These are phyloP conservation scores for Brachyrhaphis roseni DNA, from an alignment of 2,797 vertebrate genomes.

Conservation along the genomic window DNA sequence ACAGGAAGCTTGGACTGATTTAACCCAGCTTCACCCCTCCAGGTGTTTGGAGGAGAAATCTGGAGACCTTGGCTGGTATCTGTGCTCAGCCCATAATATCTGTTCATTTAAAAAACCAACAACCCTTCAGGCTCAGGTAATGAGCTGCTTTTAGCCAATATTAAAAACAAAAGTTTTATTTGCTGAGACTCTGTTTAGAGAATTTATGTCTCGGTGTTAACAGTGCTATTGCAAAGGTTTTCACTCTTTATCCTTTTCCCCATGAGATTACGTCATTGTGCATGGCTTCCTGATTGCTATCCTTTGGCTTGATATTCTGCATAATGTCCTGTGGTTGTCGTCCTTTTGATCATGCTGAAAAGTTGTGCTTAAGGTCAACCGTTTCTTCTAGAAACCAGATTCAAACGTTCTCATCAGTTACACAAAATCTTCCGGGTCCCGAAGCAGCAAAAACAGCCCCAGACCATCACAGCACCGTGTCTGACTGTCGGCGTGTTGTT, in stretches of 20 bases:
- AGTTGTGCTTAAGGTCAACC: background rate
- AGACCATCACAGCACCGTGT: background rate
- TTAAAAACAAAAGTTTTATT: background rate
- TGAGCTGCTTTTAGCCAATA: background rate
- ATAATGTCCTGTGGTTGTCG: background rate
- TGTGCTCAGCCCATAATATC: background rate
- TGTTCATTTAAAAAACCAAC: background rate
- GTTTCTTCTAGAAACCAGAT: background rate
- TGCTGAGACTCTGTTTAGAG: background rate
- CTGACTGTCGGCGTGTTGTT: background rate
- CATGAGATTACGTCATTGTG: background rate
- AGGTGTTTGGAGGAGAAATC: slow-evolving; percentile 10
- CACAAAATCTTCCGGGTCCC: background rate
- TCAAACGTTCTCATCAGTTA: background rate
- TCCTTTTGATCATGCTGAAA: background rate
- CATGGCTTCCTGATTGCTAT: background rate
- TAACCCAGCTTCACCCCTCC: slow-evolving; percentile 1
- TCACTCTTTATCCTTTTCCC: background rate
- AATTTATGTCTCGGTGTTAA: background rate
- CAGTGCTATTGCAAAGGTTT: background rate
- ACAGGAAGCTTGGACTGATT: background rate
- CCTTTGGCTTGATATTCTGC: background rate
- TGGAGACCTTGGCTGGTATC: background rate
- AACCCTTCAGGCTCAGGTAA: background rate
- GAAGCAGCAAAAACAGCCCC: background rate